Base-by-base conservation (phyloP, 2,888 invertebrate species). In the Sinopyrophorus schimmeli region DNA sequence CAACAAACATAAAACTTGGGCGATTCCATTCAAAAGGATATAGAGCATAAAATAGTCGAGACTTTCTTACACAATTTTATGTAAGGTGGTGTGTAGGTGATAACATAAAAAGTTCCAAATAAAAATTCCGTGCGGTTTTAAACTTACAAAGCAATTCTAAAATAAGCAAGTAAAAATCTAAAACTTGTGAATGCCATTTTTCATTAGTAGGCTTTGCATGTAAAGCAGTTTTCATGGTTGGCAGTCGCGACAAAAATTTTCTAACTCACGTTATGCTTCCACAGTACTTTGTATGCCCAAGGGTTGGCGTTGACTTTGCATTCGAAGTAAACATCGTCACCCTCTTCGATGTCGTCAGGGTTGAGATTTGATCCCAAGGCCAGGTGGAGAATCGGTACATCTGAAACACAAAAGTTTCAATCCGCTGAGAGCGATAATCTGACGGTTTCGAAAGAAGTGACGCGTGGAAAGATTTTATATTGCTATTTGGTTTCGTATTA, bases 241-340 rank as follows among this genome's bases (percentile, higher is more conserved):
- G 32, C 32, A 32, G 11, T 20, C 32, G 20, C 18, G 10, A 10
- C 31, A 27, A 30, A 24, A 14, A 18, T 35, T 34, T 32, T 43
- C 30, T 15, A 21, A 84, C 87, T 86, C 76, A 88, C 88, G 72
- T 87, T 86, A 73, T 87, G 87, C 63, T 83, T 83, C 89, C 89
- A 89, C 50, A 87, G 77, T 62, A 89, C 86, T 78, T 87, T 87
- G 72, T 88, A 86, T 62, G 87, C 85, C 70, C 77, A 78, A 7
- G 89, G 89, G 77, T 88, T 88, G 57, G 88, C 84, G 68, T 82
- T 79, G 62, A 88, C 83, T 74, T 84, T 83, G 74, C 89, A 89
- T 74, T 87, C 87, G 69, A 88, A 87, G 71, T 87, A 87, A 57
- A 87, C 86, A 73, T 88, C 87, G 67, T 86, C 86, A 52, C 86